Conservation (phyloP, 2,113 vertebrate genomes). For the Syngnathoides biaculeatus region DNA sequence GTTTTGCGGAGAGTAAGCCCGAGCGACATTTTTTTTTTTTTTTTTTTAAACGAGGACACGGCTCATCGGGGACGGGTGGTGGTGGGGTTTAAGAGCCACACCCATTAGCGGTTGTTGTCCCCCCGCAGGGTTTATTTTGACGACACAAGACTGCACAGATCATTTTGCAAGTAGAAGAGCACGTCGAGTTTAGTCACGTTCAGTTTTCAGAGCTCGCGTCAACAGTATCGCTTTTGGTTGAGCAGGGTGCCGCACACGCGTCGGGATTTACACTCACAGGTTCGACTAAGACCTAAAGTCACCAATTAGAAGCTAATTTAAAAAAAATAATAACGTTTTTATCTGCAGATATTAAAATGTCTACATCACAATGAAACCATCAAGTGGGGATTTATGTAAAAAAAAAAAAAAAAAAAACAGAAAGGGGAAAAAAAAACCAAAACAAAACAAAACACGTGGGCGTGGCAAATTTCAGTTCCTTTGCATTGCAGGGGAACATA, state of each 20-base stretch:
- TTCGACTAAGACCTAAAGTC: constrained; percentile 33
- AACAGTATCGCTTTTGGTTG: constrained; percentile 5
- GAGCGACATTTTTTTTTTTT: not conserved
- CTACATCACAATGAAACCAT: constrained; percentile 63
- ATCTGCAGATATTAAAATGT: constrained; percentile 41
- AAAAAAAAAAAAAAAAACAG: constrained; percentile 49
- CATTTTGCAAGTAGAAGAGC: not conserved
- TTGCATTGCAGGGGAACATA: constrained; percentile 67
- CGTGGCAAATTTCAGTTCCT: constrained; percentile 69
- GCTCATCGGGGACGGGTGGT: too few species aligned
- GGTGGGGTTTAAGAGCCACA: not conserved
- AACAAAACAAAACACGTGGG: constrained; percentile 58
- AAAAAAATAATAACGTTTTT: constrained; percentile 27
- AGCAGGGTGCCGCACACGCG: constrained; percentile 42
- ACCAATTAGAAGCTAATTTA: constrained; percentile 30
- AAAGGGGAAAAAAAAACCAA: constrained; percentile 55
- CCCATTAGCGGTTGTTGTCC: not conserved
- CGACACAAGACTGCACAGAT: not conserved
- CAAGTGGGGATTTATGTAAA: constrained; percentile 29
- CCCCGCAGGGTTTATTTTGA: not conserved
- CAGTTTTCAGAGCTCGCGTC: constrained; percentile 23
- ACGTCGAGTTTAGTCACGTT: constrained; percentile 13
- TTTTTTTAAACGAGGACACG: too few species aligned
- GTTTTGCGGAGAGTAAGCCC: not conserved
- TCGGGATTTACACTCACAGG: constrained; percentile 41